Evolutionary conservation across 92 coral and sea anemone species (phyloP), one percentile per base, ranked within the genome.

Genomic region (Isaurus tuberculatus): DNA sequence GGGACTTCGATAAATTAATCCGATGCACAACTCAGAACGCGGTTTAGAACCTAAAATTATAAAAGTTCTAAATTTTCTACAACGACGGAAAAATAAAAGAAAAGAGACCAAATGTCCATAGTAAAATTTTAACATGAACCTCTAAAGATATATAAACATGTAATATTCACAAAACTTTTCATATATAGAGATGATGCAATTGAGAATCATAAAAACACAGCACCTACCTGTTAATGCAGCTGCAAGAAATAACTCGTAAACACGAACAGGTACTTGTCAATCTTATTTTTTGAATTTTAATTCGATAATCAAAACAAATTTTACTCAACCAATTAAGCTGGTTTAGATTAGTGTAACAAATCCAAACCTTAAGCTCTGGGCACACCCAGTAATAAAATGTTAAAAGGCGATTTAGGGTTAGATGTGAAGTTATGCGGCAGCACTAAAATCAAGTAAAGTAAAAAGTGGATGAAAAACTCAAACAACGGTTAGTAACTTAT

Each of bases 221-320:
- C 72, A 67, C 72, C 44, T 67, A 67, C 72, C 72, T 67, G 72
- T 67, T 30, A 26, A 26, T 29, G 14, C 31, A 63, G 69, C 17
- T 63, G 31, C 69, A 63, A 26, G 33, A 63, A 63, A 63, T 63
- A 26, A 63, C 26, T 26, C 4, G 9, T 63, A 63, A 71, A 40
- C 33, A 71, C 4, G 58, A 40, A 14, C 78, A 71, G 78, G 78
- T 71, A 71, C 78, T 71, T 71, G 53, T 43, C 31, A 42, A 71
- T 37, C 33, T 17, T 71, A 31, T 71, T 71, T 37, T 15, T 25
- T 29, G 22, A 37, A 20, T n/a, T 20, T 28, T 17, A 30, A 25
- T 63, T 4, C 27, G 8, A 5, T 63, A 14, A 63, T 63, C 27
- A 26, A 63, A 15, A 8, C 28, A 55, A n/a, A 8, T 10, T 0